Conservation (phyloP, 2,797 vertebrate species). For the Rhinoraja longicauda region DNA sequence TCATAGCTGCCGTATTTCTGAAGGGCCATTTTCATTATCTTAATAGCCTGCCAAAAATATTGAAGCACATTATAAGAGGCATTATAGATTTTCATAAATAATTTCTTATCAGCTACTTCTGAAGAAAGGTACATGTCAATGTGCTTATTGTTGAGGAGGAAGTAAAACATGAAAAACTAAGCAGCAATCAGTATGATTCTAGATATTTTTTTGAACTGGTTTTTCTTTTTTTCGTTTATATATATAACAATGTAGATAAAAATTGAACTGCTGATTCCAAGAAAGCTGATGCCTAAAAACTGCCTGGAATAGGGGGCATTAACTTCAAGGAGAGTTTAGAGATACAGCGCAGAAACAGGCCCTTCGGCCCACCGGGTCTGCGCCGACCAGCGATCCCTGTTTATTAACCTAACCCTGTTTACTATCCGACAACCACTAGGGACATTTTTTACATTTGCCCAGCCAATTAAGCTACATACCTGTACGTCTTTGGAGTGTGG, state of each 20-base stretch:
- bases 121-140: neutral
- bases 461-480: no score
- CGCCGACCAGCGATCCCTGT: no score
- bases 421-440: no score
- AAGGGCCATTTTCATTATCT: conserved; percentile 79
- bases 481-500: no score
- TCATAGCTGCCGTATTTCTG: conserved; percentile 85
- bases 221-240: neutral
- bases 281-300: neutral
- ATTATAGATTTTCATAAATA: neutral
- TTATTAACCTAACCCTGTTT: no score
- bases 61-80: neutral
- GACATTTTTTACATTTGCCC: no score
- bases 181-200: neutral
- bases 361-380: no score
- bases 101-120: neutral
- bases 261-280: neutral
- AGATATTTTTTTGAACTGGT: neutral
- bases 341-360: no score
- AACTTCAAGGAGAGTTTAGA: no score
- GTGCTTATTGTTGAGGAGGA: neutral
- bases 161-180: neutral
- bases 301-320: no score
- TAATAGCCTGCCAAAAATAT: conserved; percentile 63
- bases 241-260: neutral